phyloP scores from a whole-genome alignment of 2,888 invertebrate species.

The Drosophila tripunctata region DNA sequence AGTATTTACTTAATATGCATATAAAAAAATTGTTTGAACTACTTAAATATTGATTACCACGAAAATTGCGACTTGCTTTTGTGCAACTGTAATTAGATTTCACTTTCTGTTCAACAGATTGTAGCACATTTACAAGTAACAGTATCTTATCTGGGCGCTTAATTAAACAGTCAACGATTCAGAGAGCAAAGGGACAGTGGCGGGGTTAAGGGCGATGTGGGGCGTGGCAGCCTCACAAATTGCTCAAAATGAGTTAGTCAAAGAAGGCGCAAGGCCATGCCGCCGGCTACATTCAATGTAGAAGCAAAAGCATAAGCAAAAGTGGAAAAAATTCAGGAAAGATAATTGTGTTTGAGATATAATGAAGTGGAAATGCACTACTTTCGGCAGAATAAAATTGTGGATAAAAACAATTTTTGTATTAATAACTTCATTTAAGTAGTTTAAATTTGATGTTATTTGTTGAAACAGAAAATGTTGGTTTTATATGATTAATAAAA shows the following conservation, averaged over 20 bases:
- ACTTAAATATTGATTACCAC: constrained; percentile 60
- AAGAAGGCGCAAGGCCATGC: constrained; percentile 72
- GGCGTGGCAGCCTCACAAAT: constrained; percentile 49
- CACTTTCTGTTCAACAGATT: constrained; percentile 56
- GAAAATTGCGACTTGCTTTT: constrained; percentile 33
- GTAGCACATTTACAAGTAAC: constrained; percentile 59
- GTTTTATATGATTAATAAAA: too few species aligned
- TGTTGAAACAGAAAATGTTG: too few species aligned
- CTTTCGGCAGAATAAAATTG: too few species aligned
- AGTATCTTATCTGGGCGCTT: constrained; percentile 72
- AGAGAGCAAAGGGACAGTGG: not conserved
- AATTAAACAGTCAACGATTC: constrained; percentile 61
- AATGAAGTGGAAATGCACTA: not conserved
- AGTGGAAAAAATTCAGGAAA: constrained; percentile 31
- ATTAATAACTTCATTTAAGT: too few species aligned
- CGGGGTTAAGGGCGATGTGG: not conserved
- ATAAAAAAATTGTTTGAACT: constrained; percentile 18
- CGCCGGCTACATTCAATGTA: constrained; percentile 37
- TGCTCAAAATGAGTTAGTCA: constrained; percentile 80
- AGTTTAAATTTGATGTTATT: too few species aligned
- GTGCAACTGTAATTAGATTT: constrained; percentile 65
- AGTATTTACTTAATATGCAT: constrained; percentile 3
- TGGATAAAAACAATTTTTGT: too few species aligned
- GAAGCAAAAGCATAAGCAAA: constrained; percentile 52
- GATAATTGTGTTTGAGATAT: not conserved